Evolutionary conservation across 2,113 vertebrate genomes (phyloP).

Genomic region (Ptyas mucosa): DNA sequence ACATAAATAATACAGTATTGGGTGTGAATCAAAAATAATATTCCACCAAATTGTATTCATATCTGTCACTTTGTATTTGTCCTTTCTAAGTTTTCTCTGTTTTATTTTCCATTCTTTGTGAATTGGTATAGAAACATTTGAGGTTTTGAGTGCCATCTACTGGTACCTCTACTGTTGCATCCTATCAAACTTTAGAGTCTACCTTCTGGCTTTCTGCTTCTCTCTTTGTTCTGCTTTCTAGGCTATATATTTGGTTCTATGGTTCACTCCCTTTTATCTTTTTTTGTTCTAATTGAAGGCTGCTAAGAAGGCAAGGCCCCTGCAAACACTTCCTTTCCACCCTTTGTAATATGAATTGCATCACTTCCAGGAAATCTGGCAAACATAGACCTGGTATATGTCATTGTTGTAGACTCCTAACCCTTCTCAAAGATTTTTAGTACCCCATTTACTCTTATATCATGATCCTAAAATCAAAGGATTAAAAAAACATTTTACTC

Average conservation of each 20-base stretch:
- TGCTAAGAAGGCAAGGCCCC: background rate
- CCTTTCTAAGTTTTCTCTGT: background rate
- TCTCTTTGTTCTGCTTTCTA: background rate
- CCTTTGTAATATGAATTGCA: background rate
- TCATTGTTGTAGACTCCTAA: background rate
- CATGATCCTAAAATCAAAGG: background rate
- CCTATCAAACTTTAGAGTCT: background rate
- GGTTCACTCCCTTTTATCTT: background rate
- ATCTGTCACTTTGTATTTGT: background rate
- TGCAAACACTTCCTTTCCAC: background rate
- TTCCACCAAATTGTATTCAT: background rate
- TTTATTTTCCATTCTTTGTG: background rate
- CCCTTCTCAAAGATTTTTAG: background rate
- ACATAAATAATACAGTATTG: background rate
- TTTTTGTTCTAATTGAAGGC: background rate
- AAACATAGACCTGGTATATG: background rate
- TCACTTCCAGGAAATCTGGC: background rate
- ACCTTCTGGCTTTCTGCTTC: background rate
- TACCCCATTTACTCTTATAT: background rate
- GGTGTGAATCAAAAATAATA: background rate
- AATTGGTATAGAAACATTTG: background rate
- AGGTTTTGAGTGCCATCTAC: background rate
- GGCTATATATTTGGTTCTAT: background rate
- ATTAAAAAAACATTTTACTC: background rate
- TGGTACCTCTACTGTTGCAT: background rate